Base-by-base conservation (phyloP, 2,113 vertebrate species). In the Parus major region DNA sequence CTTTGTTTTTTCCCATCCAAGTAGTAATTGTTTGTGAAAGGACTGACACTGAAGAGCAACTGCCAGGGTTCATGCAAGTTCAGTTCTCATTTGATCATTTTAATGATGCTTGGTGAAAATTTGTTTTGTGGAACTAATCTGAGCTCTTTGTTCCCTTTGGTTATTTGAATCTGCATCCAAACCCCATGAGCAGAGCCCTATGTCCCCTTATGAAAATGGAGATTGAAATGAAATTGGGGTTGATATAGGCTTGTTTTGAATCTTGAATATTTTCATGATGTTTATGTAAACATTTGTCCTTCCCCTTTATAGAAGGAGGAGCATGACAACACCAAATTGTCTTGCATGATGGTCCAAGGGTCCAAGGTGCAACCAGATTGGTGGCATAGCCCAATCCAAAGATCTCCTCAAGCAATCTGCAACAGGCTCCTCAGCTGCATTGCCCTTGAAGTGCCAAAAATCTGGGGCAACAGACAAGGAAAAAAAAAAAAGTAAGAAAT, bases 11-110 rank as follows among this genome's bases (percentile, higher is more conserved):
- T 20, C 60, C 47, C 91, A 83, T 84, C 76, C 49, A 86, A 84
- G 59, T 36, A 63, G 69, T 42, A 75, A 53, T 68, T 89, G 79
- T 96, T 75, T 94, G 92, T 89, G 89, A 92, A 95, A 84, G 61
- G 82, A 49, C 80, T 80, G 89, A 92, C 88, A 81, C 57, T 84
- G 53, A 92, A 89, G 65, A 92, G 69, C 69, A 82, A 78, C 91
- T 89, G 65, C 61, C 69, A 89, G 49, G 44, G 94, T 93, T 96
- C 91, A 76, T 60, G 57, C 49, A 60, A 95, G 92, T 95, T 95
- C 92, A 93, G 2, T 65, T 94, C 86, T 86, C 81, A 57, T 78
- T 72, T 89, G 94, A 97, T 76, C 63, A 46, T 70, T 95, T 94
- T 82, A 95, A 73, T 68, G 94, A 81, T 78, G 73, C 41, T 84